Evolutionary conservation across 2,888 invertebrate species (phyloP).

Genomic region (Agrochola litura): DNA sequence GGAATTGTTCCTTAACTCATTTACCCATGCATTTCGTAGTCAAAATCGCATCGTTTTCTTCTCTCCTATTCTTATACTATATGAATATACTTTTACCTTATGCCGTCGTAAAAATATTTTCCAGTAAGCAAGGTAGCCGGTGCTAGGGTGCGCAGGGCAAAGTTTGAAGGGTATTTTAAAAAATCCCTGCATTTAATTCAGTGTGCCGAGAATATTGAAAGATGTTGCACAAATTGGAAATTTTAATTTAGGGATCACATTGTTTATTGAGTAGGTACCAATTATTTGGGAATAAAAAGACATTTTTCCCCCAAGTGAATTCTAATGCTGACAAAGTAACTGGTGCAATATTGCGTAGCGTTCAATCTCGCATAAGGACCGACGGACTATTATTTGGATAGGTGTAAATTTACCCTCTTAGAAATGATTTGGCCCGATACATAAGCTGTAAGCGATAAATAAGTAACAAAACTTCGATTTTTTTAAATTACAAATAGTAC

Average conservation of each 20-base stretch:
- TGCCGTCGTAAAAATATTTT: background rate
- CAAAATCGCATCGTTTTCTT: background rate
- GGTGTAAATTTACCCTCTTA: conserved; percentile 67
- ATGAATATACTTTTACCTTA: background rate
- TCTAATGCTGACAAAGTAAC: conserved; percentile 19
- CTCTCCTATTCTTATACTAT: no score
- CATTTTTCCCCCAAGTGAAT: conserved; percentile 13
- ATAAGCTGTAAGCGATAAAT: background rate
- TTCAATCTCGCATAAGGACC: conserved; percentile 37
- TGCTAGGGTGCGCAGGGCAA: background rate
- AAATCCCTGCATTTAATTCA: background rate
- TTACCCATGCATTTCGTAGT: background rate
- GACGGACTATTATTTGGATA: conserved; percentile 67
- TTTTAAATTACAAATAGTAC: no score
- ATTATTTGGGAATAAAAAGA: background rate
- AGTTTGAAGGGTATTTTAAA: background rate
- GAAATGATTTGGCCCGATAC: conserved; percentile 29
- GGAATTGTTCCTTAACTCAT: no score
- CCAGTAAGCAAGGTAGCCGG: background rate
- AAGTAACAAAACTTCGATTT: no score
- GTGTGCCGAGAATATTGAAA: background rate
- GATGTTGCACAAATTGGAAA: background rate
- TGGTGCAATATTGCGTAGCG: conserved; percentile 19
- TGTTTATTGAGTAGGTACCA: background rate
- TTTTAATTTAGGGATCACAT: background rate